Evolutionary conservation across 2,113 vertebrate species (phyloP), one percentile per base, ranked within the genome.

Genomic region (Gadus macrocephalus): DNA sequence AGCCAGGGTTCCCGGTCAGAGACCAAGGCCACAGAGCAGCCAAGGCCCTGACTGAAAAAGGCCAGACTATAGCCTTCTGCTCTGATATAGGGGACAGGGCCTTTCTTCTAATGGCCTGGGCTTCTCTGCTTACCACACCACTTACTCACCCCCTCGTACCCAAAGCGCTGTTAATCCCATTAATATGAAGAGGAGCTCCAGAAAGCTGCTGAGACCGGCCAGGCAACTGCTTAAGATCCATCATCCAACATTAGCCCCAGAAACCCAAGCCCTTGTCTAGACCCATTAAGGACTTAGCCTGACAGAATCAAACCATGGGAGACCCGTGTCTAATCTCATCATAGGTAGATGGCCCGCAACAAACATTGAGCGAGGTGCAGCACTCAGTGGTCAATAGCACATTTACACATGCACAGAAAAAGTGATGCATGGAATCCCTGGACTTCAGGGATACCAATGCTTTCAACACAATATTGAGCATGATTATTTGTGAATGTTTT

Each of bases 161-260:
- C 84, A 80, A 82, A 83, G 77, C n/a, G 77, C 82, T 77, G 85
- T 79, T 90, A 90, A 91, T 92, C 90, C 89, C 81, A 91, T 92
- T 91, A 91, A 89, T 89, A 90, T 85, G 85, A 89, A 87, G 87
- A 82, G 88, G 60, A 80, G 83, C 78, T 80, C 31, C 31, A 35
- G 58, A 79, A 68, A 87, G 80, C 78, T 14, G 42, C 71, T 70
- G 76, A 84, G 76, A 86, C 73, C 83, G 82, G 82, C 38, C 38
- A 83, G 83, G 82, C 85, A 82, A 73, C 67, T 27, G 80, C 72
- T 89, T 88, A 89, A 89, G 76, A 85, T 76, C 86, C 89, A 89
- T 90, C 87, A 90, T 79, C 74, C 69, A 67, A 85, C 85, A 86
- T 90, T 88, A 90, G 83, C 78, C 75, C 56, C 79, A 70, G 38